Evolutionary conservation across 2,888 invertebrate genomes (phyloP), one percentile per base, ranked within the genome.

Genomic region (Steinernema scapterisci): DNA sequence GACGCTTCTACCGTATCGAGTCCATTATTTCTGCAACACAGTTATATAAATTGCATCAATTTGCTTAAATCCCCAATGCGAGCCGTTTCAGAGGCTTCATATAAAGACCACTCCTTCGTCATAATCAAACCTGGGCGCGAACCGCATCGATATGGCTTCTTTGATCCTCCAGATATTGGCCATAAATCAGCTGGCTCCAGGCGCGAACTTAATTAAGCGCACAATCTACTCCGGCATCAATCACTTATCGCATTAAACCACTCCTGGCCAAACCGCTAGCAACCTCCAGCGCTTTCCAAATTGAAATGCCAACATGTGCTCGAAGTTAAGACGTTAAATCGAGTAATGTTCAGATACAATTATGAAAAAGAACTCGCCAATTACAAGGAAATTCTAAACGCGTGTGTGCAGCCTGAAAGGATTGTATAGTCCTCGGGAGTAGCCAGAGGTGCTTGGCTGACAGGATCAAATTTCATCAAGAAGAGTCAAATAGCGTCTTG

Each of bases 401-500:
- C 63, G 63, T 63, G 63, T 63, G 63, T 31, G 63, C 63, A 25
- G 63, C 63, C 63, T 63, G 63, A 63, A 63, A 63, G 63, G 63
- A 27, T 16, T 31, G 63, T 63, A 63, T 63, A 63, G 63, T 31
- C 52, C 25, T 16, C 27, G 63, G 31, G 63, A 63, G 63, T 63
- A 19, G 63, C 63, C 63, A 63, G 63, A 63, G 63, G 63, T 63
- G 63, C 63, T 63, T 63, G 25, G 63, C 63, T 63, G 63, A 63
- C 31, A 25, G 38, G 63, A 63, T 63, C 63, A 38, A 63, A 63
- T 63, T 63, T 63, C 63, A 63, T 63, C 63, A 63, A 63, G 63
- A 63, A 63, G 63, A 63, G 63, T 63, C 63, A 63, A 63, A 63
- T 63, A 27, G 63, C 63, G 63, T 63, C 63, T 63, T 63, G 63